Evolutionary conservation across 2,797 vertebrate species (phyloP).

Genomic region (Fundulus diaphanus): DNA sequence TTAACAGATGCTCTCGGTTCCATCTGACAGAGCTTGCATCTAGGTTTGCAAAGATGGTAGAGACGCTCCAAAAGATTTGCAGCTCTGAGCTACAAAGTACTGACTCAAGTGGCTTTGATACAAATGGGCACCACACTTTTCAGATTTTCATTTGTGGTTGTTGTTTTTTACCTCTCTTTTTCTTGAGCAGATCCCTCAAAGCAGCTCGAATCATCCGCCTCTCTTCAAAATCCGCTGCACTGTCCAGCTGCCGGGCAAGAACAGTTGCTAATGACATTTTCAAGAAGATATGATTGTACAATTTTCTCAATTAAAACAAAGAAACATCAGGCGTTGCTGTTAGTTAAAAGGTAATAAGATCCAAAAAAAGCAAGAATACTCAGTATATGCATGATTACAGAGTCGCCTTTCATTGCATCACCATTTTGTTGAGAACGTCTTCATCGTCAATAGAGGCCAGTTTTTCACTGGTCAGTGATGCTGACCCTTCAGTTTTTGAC

Average conservation of each 20-base stretch:
- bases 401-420: slow-evolving; percentile 38
- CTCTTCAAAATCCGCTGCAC: slow-evolving; percentile 88
- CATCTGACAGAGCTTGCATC: not conserved
- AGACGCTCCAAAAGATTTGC: not conserved
- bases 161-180: slow-evolving; percentile 80
- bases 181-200: slow-evolving; percentile 91
- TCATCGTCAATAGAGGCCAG: slow-evolving; percentile 91
- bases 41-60: not conserved
- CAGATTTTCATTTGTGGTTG: not conserved
- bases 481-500: slow-evolving; percentile 38
- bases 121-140: not conserved
- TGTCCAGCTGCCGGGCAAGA: slow-evolving; percentile 83
- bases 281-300: not conserved
- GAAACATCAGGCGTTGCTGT: too few relatives aligned
- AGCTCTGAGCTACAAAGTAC: not conserved
- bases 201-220: slow-evolving; percentile 89
- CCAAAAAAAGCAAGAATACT: not conserved
- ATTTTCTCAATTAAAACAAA: not conserved
- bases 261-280: slow-evolving; percentile 8
- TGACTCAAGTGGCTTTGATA: not conserved
- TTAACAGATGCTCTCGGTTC: not conserved
- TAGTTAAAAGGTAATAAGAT: not conserved
- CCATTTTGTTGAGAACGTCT: slow-evolving; percentile 93
- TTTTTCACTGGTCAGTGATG: slow-evolving; percentile 74
- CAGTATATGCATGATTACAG: not conserved